Evolutionary conservation across 2,888 invertebrate genomes (phyloP), one percentile per base, ranked within the genome.

Genomic region (Incurvaria masculella): DNA sequence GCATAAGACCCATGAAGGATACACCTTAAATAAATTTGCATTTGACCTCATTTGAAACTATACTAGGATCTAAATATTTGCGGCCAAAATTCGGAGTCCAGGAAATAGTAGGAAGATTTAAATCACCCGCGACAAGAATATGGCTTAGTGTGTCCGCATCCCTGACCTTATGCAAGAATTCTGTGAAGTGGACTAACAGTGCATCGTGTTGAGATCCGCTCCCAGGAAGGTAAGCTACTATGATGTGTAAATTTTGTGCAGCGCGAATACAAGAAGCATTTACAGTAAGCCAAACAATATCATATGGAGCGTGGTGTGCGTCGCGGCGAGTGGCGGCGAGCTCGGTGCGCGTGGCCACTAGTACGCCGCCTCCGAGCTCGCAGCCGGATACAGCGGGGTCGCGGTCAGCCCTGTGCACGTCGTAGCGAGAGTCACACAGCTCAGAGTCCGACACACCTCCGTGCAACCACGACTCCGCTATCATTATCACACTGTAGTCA

Each of bases 301-400:
- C 33, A 14, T 33, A 33, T 8, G 33, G 33, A 8, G 33, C 8
- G 8, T 8, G 8, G 14, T 33, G 33, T 33, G 33, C 14, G 33
- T 33, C 14, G 8, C 33, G 33, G 33, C 33, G 33, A n/a, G 33
- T 33, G 33, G 33, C 33, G 33, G 33, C 33, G 11, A 33, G 33
- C 33, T 33, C 33, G 8, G 33, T 33, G 14, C 33, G 33, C 33
- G 33, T n/a, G 33, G 33, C 33, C 17, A n/a, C 23, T 8, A 42
- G 20, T 21, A 42, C 42, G 42, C 42, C 42, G 3, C 20, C 42
- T 20, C 42, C 42, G 21, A 21, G 16, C 42, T 33, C 33, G 33
- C 33, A 33, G 33, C 14, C 33, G 3, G 33, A 33, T 33, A n/a
- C 14, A 8, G 33, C 8, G 3, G 11, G 33, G 14, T 33, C 33